Conservation (phyloP, 2,888 invertebrate genomes). For the Hyposoter didymator region DNA sequence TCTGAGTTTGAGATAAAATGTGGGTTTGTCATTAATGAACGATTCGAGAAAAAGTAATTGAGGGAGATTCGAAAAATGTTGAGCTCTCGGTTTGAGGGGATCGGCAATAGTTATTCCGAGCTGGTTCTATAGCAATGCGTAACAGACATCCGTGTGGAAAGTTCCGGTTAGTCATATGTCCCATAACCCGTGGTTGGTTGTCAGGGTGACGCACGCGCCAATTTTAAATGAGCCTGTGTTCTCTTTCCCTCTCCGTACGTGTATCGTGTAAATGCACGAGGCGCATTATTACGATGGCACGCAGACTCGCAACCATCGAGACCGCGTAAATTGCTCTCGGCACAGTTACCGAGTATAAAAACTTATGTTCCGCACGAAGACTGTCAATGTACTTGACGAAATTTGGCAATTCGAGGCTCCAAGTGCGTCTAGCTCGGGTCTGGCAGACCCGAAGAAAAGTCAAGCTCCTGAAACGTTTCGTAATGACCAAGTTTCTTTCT, state of each 20-base stretch:
- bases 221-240: constrained; percentile 66
- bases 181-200: constrained; percentile 56
- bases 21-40: neutral
- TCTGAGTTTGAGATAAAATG: neutral
- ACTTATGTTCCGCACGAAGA: neutral
- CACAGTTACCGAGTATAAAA: constrained; percentile 45
- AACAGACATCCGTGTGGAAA: constrained; percentile 66
- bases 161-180: constrained; percentile 77
- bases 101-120: neutral
- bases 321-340: constrained; percentile 31
- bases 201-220: constrained; percentile 75
- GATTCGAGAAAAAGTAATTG: neutral
- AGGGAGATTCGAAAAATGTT: neutral
- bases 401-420: neutral
- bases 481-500: too few species aligned
- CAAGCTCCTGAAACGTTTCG: neutral
- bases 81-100: neutral
- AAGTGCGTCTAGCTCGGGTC: neutral
- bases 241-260: neutral
- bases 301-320: constrained; percentile 17
- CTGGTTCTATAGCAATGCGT: neutral
- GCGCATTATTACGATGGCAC: neutral
- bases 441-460: neutral
- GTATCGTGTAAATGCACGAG: constrained; percentile 23
- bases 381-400: neutral